Percentiles rank a stretch among this genome's conserved stretches.
Conservation (phyloP, 2,888 invertebrate species). For the Diachrysia chrysitis region DNA sequence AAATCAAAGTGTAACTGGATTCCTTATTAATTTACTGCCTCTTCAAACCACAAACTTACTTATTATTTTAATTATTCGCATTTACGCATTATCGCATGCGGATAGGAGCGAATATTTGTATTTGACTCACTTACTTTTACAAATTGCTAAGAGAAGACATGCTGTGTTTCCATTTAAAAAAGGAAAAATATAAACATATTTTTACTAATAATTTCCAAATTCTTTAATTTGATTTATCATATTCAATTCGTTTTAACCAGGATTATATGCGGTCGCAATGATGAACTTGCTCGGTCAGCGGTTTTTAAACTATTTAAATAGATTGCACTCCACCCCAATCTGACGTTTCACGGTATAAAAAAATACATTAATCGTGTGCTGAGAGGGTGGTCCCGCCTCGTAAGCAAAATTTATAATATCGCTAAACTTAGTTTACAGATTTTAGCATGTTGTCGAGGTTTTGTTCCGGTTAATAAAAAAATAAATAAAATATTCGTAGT, state of each 20-base stretch:
- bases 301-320: slow-evolving; percentile 70
- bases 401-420: slow-evolving; percentile 62
- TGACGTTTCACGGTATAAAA: slow-evolving; percentile 73
- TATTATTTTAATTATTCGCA: no score
- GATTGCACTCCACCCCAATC: slow-evolving; percentile 69
- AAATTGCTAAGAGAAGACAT: no score
- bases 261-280: slow-evolving; percentile 47
- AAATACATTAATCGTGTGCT: slow-evolving; percentile 73
- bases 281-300: slow-evolving; percentile 62
- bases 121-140: no score
- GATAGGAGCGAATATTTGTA: no score
- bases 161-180: no score
- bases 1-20: no score
- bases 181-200: no score
- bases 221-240: background rate
- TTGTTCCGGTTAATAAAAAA: background rate
- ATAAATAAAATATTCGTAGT: background rate
- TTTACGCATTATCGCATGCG: no score
- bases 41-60: no score
- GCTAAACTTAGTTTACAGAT: slow-evolving; percentile 37
- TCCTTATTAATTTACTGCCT: no score
- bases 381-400: slow-evolving; percentile 67
- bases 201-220: no score
- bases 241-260: slow-evolving; percentile 12
- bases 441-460: slow-evolving; percentile 10